Base-by-base conservation (phyloP, 2,113 vertebrate species). In the Phycodurus eques region DNA sequence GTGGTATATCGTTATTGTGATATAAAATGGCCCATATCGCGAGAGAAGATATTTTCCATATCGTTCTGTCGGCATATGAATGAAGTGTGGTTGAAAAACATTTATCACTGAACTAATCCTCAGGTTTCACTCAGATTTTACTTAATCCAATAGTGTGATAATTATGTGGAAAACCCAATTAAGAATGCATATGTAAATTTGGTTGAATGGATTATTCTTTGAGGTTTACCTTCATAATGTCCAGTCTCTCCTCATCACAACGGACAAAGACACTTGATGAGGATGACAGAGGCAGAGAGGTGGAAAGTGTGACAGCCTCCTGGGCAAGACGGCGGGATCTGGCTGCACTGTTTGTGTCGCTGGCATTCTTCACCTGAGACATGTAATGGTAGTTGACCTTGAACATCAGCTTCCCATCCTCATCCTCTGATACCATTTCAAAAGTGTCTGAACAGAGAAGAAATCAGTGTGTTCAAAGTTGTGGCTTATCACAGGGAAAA, bases 351-450 rank as follows among this genome's bases (percentile, higher is more conserved):
- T 98, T 98, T 8, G 96, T 95, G 0, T 99, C 98, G 1, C 93
- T 98, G 67, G 97, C 96, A 2, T 98, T 99, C 89, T 99, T 99
- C 74, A 99, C 97, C 95, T 99, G 98, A 93, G 98, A 98, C 94
- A 99, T 96, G 95, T 99, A 99, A 91, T 99, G 98, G 94, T 99
- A 98, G 93, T 96, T 99, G 20, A 99, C 94, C 91, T 98, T 98
- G 81, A 99, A 99, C 82, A 97, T 94, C 87, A 99, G 87, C 73
- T 99, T 99, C n/a, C 96, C 95, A 0, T 98, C 97, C 42, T 98
- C 96, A 7, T 99, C 98, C 90, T 99, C 98, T 42, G 96, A 95
- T 79, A 99, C 98, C 97, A 99, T 99, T 88, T 99, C 98, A 83
- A 99, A 99, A 0, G 98, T 99, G 89, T 99, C 98, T 99, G 76